Evolutionary conservation across 1,140 invertebrate species (phyloP).

Genomic region (Acromyrmex echinatior): DNA sequence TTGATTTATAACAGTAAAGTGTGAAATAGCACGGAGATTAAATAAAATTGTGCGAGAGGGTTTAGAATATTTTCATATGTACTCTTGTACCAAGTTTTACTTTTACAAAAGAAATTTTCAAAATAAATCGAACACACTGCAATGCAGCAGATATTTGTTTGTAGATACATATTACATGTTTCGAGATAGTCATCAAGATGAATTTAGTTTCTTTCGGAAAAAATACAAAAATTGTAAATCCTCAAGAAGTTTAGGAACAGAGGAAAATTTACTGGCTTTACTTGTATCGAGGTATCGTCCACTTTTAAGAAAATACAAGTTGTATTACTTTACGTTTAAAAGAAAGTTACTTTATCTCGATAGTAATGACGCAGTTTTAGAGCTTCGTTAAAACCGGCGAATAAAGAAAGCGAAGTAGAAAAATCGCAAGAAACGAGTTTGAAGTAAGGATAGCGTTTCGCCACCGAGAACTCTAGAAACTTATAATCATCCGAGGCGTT

Average conservation of each 20-base stretch:
- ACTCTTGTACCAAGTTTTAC: background rate
- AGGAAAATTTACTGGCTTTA: constrained; percentile 6
- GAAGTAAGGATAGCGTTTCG: constrained; percentile 35
- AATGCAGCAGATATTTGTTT: constrained; percentile 7
- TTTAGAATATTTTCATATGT: constrained; percentile 17
- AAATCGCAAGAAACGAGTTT: constrained; percentile 55
- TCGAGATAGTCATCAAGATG: background rate
- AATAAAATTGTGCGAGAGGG: background rate
- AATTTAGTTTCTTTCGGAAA: background rate
- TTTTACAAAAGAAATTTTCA: background rate
- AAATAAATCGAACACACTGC: constrained; percentile 4
- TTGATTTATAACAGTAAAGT: constrained; percentile 47
- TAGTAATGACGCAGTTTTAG: constrained; percentile 53
- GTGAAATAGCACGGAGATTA: constrained; percentile 8
- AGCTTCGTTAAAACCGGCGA: constrained; percentile 38
- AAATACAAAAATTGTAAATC: background rate
- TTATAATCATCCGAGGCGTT: constrained; percentile 49
- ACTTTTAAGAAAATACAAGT: constrained; percentile 21
- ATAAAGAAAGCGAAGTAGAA: constrained; percentile 49
- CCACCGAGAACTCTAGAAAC: constrained; percentile 51
- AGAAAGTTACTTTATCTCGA: constrained; percentile 38
- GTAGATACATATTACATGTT: background rate
- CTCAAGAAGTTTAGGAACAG: background rate
- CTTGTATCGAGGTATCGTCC: background rate
- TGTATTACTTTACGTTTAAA: constrained; percentile 16